These are phyloP conservation scores for Drosophila vallismaia DNA, from an alignment of 2,888 invertebrate species.

Conservation along the genomic window DNA sequence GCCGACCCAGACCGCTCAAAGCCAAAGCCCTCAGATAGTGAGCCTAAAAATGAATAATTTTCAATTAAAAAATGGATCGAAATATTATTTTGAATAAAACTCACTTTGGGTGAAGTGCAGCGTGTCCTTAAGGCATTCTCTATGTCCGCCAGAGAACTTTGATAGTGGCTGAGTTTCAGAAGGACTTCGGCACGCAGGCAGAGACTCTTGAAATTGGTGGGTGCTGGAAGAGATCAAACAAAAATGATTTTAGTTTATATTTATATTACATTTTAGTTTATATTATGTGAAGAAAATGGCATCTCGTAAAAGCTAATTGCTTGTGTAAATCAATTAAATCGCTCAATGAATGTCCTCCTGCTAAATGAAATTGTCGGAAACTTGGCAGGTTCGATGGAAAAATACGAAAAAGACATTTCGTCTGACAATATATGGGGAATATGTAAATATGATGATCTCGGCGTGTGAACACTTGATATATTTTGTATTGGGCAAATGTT, in stretches of 20 bases:
- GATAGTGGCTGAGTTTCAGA: conserved; percentile 86
- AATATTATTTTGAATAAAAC: background rate
- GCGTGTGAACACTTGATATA: conserved; percentile 1
- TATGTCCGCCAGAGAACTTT: conserved; percentile 88
- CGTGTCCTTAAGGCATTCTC: conserved; percentile 86
- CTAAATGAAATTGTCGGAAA: conserved; percentile 64
- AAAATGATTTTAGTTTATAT: conserved; percentile 1
- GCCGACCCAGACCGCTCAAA: conserved; percentile 84
- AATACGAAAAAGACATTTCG: conserved; percentile 13
- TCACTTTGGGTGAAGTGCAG: conserved; percentile 89
- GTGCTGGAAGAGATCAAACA: conserved; percentile 85
- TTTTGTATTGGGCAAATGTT: conserved; percentile 22
- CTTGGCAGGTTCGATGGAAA: conserved; percentile 22
- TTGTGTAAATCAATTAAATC: conserved; percentile 34
- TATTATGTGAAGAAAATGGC: background rate
- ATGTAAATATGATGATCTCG: conserved; percentile 3
- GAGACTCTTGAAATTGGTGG: conserved; percentile 87
- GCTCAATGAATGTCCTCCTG: conserved; percentile 60
- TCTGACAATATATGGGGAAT: conserved; percentile 27
- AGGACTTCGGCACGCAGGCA: conserved; percentile 88
- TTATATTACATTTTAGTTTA: background rate
- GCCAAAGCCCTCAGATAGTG: conserved; percentile 85
- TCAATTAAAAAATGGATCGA: background rate
- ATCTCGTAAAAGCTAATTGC: conserved; percentile 1
- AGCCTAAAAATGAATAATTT: conserved; percentile 81